phyloP scores from a whole-genome alignment of 2,797 vertebrate species.

The Malacoctenus gilli region DNA sequence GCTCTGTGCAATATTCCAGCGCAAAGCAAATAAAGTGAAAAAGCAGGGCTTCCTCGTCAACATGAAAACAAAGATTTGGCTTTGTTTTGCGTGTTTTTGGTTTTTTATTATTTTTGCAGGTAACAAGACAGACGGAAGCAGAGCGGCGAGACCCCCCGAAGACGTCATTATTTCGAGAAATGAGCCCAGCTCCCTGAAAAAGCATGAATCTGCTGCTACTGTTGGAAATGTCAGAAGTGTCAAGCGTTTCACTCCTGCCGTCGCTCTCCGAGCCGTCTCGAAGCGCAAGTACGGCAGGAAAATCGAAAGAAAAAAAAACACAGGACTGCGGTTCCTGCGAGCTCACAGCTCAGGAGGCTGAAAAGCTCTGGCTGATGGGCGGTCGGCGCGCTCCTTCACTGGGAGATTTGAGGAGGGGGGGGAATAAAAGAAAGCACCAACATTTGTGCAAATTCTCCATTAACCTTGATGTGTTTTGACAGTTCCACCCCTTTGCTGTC shows the following conservation, averaged over 20 bases:
- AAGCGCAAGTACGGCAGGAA: conserved; percentile 3
- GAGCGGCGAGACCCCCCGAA: conserved; percentile 12
- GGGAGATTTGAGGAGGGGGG: neutral
- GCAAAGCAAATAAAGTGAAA: conserved; percentile 34
- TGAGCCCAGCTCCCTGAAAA: conserved; percentile 20
- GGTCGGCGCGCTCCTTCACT: too few relatives aligned
- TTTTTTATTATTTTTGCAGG: conserved; percentile 40
- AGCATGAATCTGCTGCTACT: conserved; percentile 6
- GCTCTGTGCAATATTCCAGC: conserved; percentile 26
- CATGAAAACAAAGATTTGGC: conserved; percentile 27
- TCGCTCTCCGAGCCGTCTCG: neutral
- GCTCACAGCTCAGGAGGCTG: neutral
- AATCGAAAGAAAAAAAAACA: conserved; percentile 12
- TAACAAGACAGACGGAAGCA: conserved; percentile 35
- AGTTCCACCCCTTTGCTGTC: conserved; percentile 47
- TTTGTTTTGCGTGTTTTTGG: too few relatives aligned
- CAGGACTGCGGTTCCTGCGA: conserved; percentile 12
- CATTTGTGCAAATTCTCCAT: conserved; percentile 50
- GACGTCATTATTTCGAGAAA: conserved; percentile 29
- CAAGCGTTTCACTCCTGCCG: conserved; percentile 7
- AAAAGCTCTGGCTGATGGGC: conserved; percentile 9
- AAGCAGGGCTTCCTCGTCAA: conserved; percentile 23
- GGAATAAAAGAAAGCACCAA: conserved; percentile 9
- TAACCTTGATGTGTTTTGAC: conserved; percentile 64
- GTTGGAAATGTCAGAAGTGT: conserved; percentile 28